phyloP scores from a whole-genome alignment of 2,797 vertebrate genomes.

The Protonibea diacanthus region DNA sequence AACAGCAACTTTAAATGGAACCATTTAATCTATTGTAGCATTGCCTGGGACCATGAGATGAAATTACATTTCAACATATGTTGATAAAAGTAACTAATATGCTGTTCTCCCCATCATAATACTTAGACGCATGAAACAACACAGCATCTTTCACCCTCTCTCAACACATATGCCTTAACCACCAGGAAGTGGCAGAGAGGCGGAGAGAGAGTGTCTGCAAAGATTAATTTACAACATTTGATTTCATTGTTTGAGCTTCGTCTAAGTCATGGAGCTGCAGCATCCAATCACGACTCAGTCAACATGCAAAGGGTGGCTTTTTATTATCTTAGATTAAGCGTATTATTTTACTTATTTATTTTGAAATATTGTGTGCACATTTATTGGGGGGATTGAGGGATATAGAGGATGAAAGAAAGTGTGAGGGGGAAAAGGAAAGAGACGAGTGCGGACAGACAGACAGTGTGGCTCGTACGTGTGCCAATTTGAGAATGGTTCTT shows the following conservation, averaged over 20 bases:
- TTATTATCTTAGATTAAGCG: slow-evolving; percentile 46
- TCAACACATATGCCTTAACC: slow-evolving; percentile 8
- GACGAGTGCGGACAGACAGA: background rate
- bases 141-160: background rate
- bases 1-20: background rate
- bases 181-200: slow-evolving; percentile 5
- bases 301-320: slow-evolving; percentile 48
- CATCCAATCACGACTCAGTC: slow-evolving; percentile 64
- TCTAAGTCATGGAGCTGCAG: slow-evolving; percentile 43
- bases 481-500: slow-evolving; percentile 5
- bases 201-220: slow-evolving; percentile 12
- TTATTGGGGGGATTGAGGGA: slow-evolving; percentile 24
- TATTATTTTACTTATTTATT: slow-evolving; percentile 42
- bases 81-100: background rate
- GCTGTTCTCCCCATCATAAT: background rate
- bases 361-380: slow-evolving; percentile 31
- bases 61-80: background rate
- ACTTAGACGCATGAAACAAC: background rate
- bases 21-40: background rate
- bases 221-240: slow-evolving; percentile 63
- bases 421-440: background rate
- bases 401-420: slow-evolving; percentile 23
- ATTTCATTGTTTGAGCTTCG: slow-evolving; percentile 64
- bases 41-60: too few species aligned
- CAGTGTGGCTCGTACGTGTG: background rate